Evolutionary conservation across 2,888 invertebrate genomes (phyloP).

Genomic region (Dicyrtomina minuta): DNA sequence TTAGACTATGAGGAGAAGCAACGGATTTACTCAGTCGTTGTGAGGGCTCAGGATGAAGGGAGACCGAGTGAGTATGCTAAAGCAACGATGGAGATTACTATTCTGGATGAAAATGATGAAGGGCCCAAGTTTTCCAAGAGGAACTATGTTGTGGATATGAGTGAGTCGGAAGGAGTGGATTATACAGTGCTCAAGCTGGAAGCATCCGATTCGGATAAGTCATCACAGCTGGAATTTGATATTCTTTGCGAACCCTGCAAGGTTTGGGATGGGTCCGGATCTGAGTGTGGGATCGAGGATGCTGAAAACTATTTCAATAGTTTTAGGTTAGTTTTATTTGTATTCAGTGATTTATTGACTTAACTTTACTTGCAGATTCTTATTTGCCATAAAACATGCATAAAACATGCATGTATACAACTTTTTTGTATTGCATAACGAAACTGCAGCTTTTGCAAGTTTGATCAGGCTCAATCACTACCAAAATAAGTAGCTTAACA

Average conservation of each 20-base stretch:
- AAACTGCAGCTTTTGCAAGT: no score
- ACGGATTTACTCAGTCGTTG: slow-evolving; percentile 66
- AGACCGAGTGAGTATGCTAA: slow-evolving; percentile 63
- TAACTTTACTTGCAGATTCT: background rate
- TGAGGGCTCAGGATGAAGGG: slow-evolving; percentile 72
- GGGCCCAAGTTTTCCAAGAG: slow-evolving; percentile 55
- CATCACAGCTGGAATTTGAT: slow-evolving; percentile 68
- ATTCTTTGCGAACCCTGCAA: slow-evolving; percentile 57
- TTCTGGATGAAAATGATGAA: slow-evolving; percentile 67
- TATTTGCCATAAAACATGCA: no score
- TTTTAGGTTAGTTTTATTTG: slow-evolving; percentile 37
- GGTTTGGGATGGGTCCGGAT: slow-evolving; percentile 51
- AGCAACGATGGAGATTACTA: slow-evolving; percentile 66
- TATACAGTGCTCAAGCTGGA: slow-evolving; percentile 66
- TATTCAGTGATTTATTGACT: background rate
- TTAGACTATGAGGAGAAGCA: slow-evolving; percentile 76
- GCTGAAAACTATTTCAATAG: slow-evolving; percentile 46
- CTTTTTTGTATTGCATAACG: no score
- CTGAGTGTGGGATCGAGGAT: slow-evolving; percentile 41
- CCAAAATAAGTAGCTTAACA: no score
- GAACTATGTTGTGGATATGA: slow-evolving; percentile 54
- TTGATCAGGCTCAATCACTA: no score
- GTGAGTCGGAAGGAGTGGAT: slow-evolving; percentile 55
- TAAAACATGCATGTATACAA: no score
- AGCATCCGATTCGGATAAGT: slow-evolving; percentile 75